phyloP scores from a whole-genome alignment of 2,113 vertebrate genomes.

The Heterocephalus glaber region DNA sequence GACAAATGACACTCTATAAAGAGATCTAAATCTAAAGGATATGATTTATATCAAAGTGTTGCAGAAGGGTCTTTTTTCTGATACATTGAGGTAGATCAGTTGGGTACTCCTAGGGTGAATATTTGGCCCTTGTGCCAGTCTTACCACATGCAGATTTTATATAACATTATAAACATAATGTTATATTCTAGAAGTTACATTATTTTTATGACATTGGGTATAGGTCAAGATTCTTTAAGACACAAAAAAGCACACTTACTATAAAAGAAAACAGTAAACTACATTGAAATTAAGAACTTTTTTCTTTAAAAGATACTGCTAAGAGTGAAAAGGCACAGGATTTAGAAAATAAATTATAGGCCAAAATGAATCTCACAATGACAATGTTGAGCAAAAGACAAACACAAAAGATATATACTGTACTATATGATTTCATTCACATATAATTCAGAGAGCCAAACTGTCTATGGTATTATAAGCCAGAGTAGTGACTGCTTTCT shows the following conservation, averaged over 20 bases:
- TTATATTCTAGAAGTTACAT: not conserved
- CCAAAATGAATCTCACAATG: not conserved
- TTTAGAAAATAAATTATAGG: not conserved
- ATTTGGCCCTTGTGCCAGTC: not conserved
- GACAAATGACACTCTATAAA: not conserved
- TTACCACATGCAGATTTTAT: too few species aligned
- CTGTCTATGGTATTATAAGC: not conserved
- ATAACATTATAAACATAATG: too few species aligned
- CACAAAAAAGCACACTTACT: not conserved
- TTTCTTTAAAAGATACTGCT: constrained; percentile 44
- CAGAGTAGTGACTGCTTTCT: not conserved
- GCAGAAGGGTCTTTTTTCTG: not conserved
- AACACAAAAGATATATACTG: not conserved
- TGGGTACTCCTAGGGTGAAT: not conserved
- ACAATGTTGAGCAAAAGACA: not conserved
- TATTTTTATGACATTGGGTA: not conserved
- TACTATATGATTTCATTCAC: not conserved
- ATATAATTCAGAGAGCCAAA: not conserved
- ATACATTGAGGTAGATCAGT: not conserved
- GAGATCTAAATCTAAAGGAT: not conserved
- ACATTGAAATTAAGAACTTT: constrained; percentile 49
- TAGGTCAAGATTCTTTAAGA: not conserved
- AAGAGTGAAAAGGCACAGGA: not conserved
- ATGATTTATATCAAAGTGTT: not conserved
- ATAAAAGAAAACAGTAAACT: not conserved